Base-by-base conservation (phyloP, 2,113 vertebrate species). In the Pomatorhinus ruficollis region DNA sequence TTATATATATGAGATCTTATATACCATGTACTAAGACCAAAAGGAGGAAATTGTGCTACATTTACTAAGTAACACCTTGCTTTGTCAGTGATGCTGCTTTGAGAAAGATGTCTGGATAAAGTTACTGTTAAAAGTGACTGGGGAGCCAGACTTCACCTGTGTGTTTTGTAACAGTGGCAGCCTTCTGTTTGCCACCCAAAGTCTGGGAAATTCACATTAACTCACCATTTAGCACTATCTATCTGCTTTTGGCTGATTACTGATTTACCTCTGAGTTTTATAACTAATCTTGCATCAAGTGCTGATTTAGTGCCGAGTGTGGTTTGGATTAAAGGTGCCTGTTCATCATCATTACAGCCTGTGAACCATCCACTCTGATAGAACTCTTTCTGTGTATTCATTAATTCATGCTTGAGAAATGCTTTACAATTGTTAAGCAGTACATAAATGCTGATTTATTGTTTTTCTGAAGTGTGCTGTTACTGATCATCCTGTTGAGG, bases 321-420 rank as follows among this genome's bases (percentile, higher is more conserved):
- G 63, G 33, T 96, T 92, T n/a, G 40, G 52, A 93, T 92, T 96
- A 95, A 94, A 95, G 27, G 24, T 83, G 45, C 45, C 66, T 93
- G 78, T 87, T 91, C 74, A 83, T 89, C 78, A 85, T 89, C 75
- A 80, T 63, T 89, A 50, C 60, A 71, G 47, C 27, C 63, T 86
- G 42, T 80, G 87, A 95, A 54, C 40, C 71, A 74, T 66, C 63
- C 65, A 57, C 59, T 82, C n/a, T 44, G 54, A 83, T 74, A 69
- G 52, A 53, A 66, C 4, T 64, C 30, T 0, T 82, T 69, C 47
- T 37, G 12, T 65, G n/a, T 49, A 56, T 66, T 83, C 52, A 56
- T 77, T 83, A 93, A 74, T 75, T 56, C 31, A 35, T 60, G 24
- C 12, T 76, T 71, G 40, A 86, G 66, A 91, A 87, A 53, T 5